Evolutionary conservation across 2,113 vertebrate genomes (phyloP).

Genomic region (Lepisosteus osseus): DNA sequence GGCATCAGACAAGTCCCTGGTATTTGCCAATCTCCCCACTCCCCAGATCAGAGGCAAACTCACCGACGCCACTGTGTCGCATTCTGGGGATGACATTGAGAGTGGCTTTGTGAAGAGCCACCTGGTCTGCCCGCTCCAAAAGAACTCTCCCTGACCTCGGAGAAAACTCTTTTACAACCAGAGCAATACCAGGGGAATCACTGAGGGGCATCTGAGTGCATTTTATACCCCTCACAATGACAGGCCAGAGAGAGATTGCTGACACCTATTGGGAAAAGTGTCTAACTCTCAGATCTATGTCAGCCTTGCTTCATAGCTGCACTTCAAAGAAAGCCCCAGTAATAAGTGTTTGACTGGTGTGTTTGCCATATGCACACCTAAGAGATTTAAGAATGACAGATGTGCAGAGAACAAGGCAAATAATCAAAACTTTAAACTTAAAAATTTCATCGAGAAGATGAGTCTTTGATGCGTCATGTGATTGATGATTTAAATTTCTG

Average conservation of each 20-base stretch:
- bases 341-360: too few species aligned
- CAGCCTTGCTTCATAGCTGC: conserved; percentile 38
- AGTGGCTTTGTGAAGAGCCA: conserved; percentile 64
- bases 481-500: too few species aligned
- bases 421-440: too few species aligned
- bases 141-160: conserved; percentile 64
- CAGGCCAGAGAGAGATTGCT: conserved; percentile 48
- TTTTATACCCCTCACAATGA: conserved; percentile 46
- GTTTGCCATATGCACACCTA: too few species aligned
- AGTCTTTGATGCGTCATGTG: too few species aligned
- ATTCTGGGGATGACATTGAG: conserved; percentile 68
- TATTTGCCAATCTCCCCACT: conserved; percentile 44
- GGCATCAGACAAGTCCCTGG: conserved; percentile 38
- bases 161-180: conserved; percentile 56
- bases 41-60: conserved; percentile 59
- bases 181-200: conserved; percentile 45
- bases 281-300: conserved; percentile 5
- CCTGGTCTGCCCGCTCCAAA: conserved; percentile 57
- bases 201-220: conserved; percentile 58
- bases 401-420: too few species aligned
- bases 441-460: too few species aligned
- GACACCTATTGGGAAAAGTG: conserved; percentile 51
- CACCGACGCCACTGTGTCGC: conserved; percentile 72
- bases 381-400: too few species aligned
- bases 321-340: conserved; percentile 52